These are phyloP conservation scores for Anseranas semipalmata DNA, from an alignment of 2,113 vertebrate species.

Conservation along the genomic window DNA sequence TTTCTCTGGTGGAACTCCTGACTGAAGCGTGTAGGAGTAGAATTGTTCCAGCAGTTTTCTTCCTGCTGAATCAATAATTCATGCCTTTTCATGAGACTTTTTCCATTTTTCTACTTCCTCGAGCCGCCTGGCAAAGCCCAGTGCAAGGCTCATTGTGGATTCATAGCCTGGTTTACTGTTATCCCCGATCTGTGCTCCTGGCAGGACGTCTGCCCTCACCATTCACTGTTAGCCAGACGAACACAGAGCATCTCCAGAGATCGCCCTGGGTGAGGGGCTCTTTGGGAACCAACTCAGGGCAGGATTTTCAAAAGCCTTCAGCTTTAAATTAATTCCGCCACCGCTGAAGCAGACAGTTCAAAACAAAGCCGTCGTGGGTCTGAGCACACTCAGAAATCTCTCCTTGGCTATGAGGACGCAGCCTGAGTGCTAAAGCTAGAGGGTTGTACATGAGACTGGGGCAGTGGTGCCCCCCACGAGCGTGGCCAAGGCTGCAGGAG, in stretches of 20 bases:
- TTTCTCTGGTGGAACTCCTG: not conserved
- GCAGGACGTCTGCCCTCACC: constrained; percentile 5
- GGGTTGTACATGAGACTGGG: rapidly evolving
- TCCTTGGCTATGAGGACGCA: not conserved
- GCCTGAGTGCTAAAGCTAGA: not conserved
- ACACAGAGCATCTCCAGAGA: not conserved
- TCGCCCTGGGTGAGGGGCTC: not conserved
- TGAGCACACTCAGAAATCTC: not conserved
- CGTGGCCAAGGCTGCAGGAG: not conserved
- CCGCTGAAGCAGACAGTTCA: not conserved
- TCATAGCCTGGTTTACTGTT: not conserved
- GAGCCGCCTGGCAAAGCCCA: not conserved
- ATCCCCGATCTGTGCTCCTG: not conserved
- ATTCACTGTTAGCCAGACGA: not conserved
- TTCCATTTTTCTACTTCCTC: not conserved
- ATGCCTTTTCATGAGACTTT: not conserved
- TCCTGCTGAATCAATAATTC: not conserved
- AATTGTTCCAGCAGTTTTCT: not conserved
- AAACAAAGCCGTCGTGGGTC: not conserved
- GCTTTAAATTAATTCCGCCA: not conserved
- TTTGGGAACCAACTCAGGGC: not conserved
- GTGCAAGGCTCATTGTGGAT: not conserved
- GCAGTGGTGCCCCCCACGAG: not conserved
- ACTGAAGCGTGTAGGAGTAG: not conserved
- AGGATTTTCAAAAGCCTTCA: not conserved